Evolutionary conservation across 2,113 vertebrate genomes (phyloP).

Genomic region (Amphilophus citrinellus): DNA sequence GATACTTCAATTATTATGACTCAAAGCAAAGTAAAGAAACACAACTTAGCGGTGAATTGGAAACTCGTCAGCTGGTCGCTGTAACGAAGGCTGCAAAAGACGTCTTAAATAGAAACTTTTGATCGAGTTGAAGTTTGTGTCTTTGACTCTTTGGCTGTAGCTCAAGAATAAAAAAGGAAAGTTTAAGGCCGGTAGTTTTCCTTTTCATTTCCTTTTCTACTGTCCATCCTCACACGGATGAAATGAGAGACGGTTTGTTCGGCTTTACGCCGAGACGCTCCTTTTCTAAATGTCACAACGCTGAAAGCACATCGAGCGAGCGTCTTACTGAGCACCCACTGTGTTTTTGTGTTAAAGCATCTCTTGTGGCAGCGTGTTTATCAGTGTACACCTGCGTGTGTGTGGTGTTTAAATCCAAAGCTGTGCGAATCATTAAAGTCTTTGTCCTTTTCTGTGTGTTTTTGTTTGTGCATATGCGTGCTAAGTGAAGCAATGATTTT

Average conservation of each 20-base stretch:
- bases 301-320: conserved; percentile 4
- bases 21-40: no score
- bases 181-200: not conserved
- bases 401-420: not conserved
- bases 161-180: not conserved
- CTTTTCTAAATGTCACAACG: conserved; percentile 57
- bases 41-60: no score
- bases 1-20: no score
- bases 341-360: conserved; percentile 42
- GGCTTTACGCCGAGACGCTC: conserved; percentile 25
- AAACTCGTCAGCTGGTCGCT: not conserved
- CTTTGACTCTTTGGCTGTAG: not conserved
- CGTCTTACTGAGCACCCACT: conserved; percentile 13
- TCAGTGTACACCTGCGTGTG: not conserved
- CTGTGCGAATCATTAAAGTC: not conserved
- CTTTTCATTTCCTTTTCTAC: conserved; percentile 8
- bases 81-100: not conserved
- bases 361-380: not conserved
- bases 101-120: not conserved
- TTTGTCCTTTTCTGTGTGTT: not conserved
- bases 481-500: conserved; percentile 19
- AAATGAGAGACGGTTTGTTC: not conserved
- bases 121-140: not conserved
- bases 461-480: not conserved
- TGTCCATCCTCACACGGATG: conserved; percentile 28